phyloP scores from a whole-genome alignment of 2,888 invertebrate species.

The Seira musarum region DNA sequence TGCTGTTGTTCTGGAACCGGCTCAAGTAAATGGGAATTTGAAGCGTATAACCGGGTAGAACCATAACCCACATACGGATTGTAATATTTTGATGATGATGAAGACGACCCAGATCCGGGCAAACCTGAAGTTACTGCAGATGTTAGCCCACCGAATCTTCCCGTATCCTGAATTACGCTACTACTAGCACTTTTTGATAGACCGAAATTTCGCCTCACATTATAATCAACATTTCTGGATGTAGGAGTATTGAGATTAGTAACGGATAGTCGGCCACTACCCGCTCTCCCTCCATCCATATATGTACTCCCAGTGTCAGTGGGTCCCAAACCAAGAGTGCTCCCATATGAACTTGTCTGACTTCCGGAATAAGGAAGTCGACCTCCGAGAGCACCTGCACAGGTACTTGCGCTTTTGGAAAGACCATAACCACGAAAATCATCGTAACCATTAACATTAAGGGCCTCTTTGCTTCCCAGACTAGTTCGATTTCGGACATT shows the following conservation, averaged over 20 bases:
- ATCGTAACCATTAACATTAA: constrained; percentile 48
- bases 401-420: constrained; percentile 69
- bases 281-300: constrained; percentile 9
- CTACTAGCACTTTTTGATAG: constrained; percentile 69
- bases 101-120: constrained; percentile 13
- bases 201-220: constrained; percentile 61
- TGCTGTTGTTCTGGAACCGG: constrained; percentile 66
- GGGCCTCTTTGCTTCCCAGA: constrained; percentile 49
- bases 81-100: constrained; percentile 62
- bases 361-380: constrained; percentile 50
- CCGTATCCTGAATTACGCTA: constrained; percentile 66
- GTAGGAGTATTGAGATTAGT: constrained; percentile 47
- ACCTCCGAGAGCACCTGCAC: constrained; percentile 48
- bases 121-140: constrained; percentile 8
- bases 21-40: constrained; percentile 65
- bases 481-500: constrained; percentile 58
- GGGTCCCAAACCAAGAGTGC: constrained; percentile 52
- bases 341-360: constrained; percentile 48
- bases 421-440: constrained; percentile 67
- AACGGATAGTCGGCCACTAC: constrained; percentile 42
- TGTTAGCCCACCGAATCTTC: constrained; percentile 22
- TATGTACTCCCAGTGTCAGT: constrained; percentile 24
- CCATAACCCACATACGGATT: constrained; percentile 63
- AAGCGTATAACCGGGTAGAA: constrained; percentile 62
- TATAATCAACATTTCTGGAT: constrained; percentile 47